Evolutionary conservation across 2,888 invertebrate genomes (phyloP).

Genomic region (Andrena minutula): DNA sequence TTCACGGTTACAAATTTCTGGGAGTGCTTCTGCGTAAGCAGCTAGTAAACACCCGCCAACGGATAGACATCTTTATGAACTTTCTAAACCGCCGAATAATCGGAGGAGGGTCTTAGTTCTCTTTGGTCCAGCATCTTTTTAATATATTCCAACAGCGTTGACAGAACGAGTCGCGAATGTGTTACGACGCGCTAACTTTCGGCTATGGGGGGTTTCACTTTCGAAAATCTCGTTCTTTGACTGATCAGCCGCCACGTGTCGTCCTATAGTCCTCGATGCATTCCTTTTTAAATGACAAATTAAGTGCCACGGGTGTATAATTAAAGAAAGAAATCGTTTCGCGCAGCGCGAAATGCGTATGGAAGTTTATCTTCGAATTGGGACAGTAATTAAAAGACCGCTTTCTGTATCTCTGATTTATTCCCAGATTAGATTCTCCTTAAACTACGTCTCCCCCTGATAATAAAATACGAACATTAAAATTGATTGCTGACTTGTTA

Average conservation of each 20-base stretch:
- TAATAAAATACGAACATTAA: too few relatives aligned
- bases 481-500: too few relatives aligned
- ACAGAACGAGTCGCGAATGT: slow-evolving; percentile 34
- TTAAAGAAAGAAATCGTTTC: slow-evolving; percentile 15
- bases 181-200: slow-evolving; percentile 31
- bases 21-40: neutral
- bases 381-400: slow-evolving; percentile 8
- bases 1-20: neutral
- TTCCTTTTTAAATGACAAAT: slow-evolving; percentile 15
- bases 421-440: too few relatives aligned
- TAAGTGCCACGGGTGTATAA: slow-evolving; percentile 4
- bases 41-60: slow-evolving; percentile 27
- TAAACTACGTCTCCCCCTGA: too few relatives aligned
- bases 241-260: slow-evolving; percentile 44
- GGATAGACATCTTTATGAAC: slow-evolving; percentile 71
- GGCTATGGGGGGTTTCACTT: slow-evolving; percentile 70
- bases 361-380: slow-evolving; percentile 10
- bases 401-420: too few relatives aligned
- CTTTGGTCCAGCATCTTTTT: slow-evolving; percentile 59
- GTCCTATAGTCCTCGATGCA: neutral
- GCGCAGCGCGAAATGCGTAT: neutral
- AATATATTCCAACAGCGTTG: slow-evolving; percentile 44
- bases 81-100: slow-evolving; percentile 78
- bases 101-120: slow-evolving; percentile 38
- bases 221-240: slow-evolving; percentile 60